Conservation (phyloP, 2,888 invertebrate genomes). For the Stictocephala bisonia region DNA sequence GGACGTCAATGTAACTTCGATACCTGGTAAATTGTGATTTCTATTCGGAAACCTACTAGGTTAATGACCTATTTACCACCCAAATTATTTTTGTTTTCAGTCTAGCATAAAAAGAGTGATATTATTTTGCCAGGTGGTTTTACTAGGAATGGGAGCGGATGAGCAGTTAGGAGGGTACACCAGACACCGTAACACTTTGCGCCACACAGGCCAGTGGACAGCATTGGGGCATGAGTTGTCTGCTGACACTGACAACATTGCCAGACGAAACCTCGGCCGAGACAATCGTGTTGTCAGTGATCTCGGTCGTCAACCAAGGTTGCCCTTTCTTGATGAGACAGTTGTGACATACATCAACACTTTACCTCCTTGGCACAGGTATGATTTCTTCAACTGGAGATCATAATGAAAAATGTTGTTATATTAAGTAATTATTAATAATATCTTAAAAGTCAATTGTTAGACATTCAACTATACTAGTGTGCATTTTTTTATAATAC, state of each 20-base stretch:
- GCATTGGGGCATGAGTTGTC: conserved; percentile 73
- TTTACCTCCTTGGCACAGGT: conserved; percentile 78
- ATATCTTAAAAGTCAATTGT: too few relatives aligned
- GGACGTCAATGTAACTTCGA: too few relatives aligned
- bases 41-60: too few relatives aligned
- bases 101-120: too few relatives aligned
- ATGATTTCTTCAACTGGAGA: too few relatives aligned
- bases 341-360: conserved; percentile 72
- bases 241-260: conserved; percentile 87
- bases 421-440: too few relatives aligned
- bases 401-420: too few relatives aligned
- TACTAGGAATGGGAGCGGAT: conserved; percentile 96
- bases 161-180: conserved; percentile 96
- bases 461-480: too few relatives aligned
- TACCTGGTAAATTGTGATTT: too few relatives aligned
- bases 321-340: conserved; percentile 73
- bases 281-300: conserved; percentile 95
- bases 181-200: conserved; percentile 82
- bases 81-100: too few relatives aligned
- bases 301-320: conserved; percentile 85
- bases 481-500: too few relatives aligned
- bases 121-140: conserved; percentile 76
- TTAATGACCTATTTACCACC: too few relatives aligned
- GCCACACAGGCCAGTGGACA: conserved; percentile 68
- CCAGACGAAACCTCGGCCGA: conserved; percentile 90